Evolutionary conservation across 2,113 vertebrate genomes (phyloP), one percentile per base, ranked within the genome.

Genomic region (Uria aalge): DNA sequence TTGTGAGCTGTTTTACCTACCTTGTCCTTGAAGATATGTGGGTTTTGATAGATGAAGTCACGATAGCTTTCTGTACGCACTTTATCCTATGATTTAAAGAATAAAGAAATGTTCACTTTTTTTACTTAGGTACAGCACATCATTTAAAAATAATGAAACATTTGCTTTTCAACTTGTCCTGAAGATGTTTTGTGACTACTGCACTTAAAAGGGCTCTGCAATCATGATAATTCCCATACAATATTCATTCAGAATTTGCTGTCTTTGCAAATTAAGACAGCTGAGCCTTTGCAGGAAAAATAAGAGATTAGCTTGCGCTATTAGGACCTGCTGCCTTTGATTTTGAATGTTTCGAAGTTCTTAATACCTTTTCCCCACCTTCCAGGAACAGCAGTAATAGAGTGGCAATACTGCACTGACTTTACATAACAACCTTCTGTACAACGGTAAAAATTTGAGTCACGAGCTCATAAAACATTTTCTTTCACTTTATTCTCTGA

Each of bases 31-130:
- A 99, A 99, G 95, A 99, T 97, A 15, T 99, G 99, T 9, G 98
- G 94, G 96, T 99, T 99, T 85, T 97, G 95, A 96, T 99, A 99
- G 96, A 99, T 99, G 98, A 99, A 99, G 97, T 99, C 98, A 17
- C 99, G 98, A 97, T 99, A 99, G 96, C 98, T 99, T 97, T 99
- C 99, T 1, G 99, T 99, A 57, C 99, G 98, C 24, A 99, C 98
- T 98, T 98, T 99, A 95, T 99, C 99, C 99, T 99, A 93, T 5
- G 9, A 78, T 57, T 38, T 13, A 41, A 95, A 96, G 47, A 24
- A 96, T 4, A 68, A 91, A 94, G 62, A 68, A 47, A 6, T 5
- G 20, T 43, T 98, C n/a, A 81, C 3, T 91, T 60, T 15, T 15
- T 21, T 50, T 45, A 18, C 29, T 43, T 20, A 8, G 15, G 20